Percentiles rank a stretch among this genome's conserved stretches.
phyloP scores from a whole-genome alignment of 2,888 invertebrate genomes.

The Mesodorylaimus sp. region DNA sequence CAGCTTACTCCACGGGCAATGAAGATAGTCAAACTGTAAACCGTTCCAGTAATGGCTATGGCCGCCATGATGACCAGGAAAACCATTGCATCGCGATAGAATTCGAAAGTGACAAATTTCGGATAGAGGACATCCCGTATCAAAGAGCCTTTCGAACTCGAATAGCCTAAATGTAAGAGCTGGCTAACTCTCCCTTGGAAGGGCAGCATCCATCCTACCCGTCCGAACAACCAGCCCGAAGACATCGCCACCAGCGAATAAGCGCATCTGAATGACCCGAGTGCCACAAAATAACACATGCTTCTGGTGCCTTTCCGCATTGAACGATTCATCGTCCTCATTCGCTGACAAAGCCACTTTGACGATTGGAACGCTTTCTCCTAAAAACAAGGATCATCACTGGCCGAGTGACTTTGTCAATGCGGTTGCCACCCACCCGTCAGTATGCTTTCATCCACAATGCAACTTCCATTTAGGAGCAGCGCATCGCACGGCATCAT shows the following conservation, averaged over 20 bases:
- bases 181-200: too few relatives aligned
- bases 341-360: slow-evolving; percentile 51
- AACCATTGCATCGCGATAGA: slow-evolving; percentile 45
- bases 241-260: too few relatives aligned
- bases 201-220: too few relatives aligned
- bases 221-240: too few relatives aligned
- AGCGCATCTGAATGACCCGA: slow-evolving; percentile 61
- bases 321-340: slow-evolving; percentile 44
- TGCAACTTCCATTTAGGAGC: slow-evolving; percentile 62
- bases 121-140: slow-evolving; percentile 85
- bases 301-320: slow-evolving; percentile 53
- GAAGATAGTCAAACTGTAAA: slow-evolving; percentile 70
- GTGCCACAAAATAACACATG: slow-evolving; percentile 77
- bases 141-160: slow-evolving; percentile 52
- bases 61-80: slow-evolving; percentile 54
- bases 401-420: too few relatives aligned
- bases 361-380: too few relatives aligned
- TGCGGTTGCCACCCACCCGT: too few relatives aligned
- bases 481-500: slow-evolving; percentile 55
- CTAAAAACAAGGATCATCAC: too few relatives aligned
- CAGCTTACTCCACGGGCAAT: slow-evolving; percentile 34
- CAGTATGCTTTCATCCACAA: slow-evolving; percentile 83
- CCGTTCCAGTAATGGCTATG: slow-evolving; percentile 60
- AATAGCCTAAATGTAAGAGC: too few relatives aligned
- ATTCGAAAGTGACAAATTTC: slow-evolving; percentile 70